Evolutionary conservation across 2,113 vertebrate genomes (phyloP).

Genomic region (Apeltes quadracus): DNA sequence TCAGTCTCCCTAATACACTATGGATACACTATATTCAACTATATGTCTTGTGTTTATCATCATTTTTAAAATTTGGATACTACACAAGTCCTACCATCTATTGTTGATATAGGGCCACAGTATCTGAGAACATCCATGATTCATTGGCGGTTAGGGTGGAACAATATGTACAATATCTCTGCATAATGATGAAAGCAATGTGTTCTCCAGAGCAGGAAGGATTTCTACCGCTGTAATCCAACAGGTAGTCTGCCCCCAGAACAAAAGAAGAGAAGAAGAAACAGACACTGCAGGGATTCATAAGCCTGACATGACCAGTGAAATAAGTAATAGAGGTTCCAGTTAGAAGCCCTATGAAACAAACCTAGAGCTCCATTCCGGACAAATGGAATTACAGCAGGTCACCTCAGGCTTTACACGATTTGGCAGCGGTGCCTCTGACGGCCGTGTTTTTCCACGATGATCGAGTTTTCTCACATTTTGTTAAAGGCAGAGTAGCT

Average conservation of each 20-base stretch:
- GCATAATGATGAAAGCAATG: neutral
- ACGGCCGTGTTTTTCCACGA: conserved; percentile 47
- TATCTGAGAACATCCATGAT: neutral
- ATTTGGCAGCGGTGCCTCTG: conserved; percentile 42
- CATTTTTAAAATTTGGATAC: neutral
- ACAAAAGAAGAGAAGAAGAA: neutral
- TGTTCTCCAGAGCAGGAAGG: conserved; percentile 4
- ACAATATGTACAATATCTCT: neutral
- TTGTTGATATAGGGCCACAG: neutral
- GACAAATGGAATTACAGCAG: conserved; percentile 52
- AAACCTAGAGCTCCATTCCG: conserved; percentile 25
- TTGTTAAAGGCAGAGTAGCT: conserved; percentile 54
- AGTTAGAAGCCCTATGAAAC: conserved; percentile 27
- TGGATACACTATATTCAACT: too few species aligned
- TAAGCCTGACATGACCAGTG: conserved; percentile 3
- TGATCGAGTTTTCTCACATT: conserved; percentile 74
- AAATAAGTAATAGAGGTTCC: conserved; percentile 7
- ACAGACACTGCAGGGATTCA: conserved; percentile 20
- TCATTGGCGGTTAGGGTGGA: neutral
- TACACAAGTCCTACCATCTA: neutral
- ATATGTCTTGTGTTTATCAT: neutral
- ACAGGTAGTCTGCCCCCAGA: conserved; percentile 8
- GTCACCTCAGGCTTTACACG: conserved; percentile 49
- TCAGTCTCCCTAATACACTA: neutral
- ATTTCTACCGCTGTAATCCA: neutral